Percentiles rank a stretch among this genome's conserved stretches.
phyloP scores from a whole-genome alignment of 2,797 vertebrate species.

The Apogon talboti region DNA sequence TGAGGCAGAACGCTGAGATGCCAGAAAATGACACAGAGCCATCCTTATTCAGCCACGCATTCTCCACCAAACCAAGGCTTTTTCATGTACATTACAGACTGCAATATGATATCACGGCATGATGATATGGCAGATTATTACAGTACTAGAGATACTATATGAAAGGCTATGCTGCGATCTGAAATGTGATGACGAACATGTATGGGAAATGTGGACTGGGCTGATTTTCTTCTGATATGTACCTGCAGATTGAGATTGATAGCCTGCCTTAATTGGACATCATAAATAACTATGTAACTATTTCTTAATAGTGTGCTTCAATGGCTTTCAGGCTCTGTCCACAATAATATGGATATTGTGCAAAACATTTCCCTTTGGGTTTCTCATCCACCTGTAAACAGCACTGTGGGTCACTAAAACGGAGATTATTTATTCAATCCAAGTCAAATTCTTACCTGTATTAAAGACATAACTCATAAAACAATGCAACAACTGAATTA shows the following conservation, averaged over 20 bases:
- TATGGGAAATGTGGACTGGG: constrained; percentile 42
- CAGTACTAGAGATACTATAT: constrained; percentile 30
- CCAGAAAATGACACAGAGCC: constrained; percentile 55
- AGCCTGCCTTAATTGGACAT: background rate
- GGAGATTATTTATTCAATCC: too few relatives aligned
- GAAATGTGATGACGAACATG: constrained; percentile 53
- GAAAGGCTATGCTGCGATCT: constrained; percentile 28
- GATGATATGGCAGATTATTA: constrained; percentile 45
- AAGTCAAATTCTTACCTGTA: too few relatives aligned
- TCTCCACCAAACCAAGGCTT: constrained; percentile 25
- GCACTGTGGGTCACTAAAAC: too few relatives aligned
- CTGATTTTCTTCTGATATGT: background rate
- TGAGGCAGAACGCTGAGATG: constrained; percentile 49
- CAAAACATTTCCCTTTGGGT: too few relatives aligned
- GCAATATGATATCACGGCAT: constrained; percentile 52
- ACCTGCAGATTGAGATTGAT: background rate
- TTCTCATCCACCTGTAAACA: too few relatives aligned
- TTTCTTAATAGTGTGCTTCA: too few relatives aligned
- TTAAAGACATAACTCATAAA: too few relatives aligned
- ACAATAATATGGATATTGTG: too few relatives aligned
- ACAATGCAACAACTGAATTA: too few relatives aligned
- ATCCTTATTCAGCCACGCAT: constrained; percentile 23
- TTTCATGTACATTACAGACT: constrained; percentile 55
- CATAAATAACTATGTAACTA: too few relatives aligned
- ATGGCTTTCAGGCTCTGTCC: too few relatives aligned